Evolutionary conservation across 1,140 invertebrate species (phyloP).

Genomic region (Lepeophtheirus salmonis): DNA sequence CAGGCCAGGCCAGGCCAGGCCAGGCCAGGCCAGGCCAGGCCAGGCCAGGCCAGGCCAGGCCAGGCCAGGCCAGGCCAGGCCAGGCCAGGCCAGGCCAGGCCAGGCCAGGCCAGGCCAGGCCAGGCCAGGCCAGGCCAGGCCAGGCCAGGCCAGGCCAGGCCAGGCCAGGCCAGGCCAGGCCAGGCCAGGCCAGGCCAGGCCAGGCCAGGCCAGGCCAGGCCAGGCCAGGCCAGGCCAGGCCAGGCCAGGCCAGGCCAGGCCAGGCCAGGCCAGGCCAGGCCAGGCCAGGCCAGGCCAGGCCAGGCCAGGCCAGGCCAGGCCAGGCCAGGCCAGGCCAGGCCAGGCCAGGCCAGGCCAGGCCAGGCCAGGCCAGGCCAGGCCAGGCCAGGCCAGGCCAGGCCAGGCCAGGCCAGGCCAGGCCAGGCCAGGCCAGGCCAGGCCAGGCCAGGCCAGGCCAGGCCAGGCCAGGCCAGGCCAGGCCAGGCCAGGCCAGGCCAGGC

Average conservation of each 20-base stretch:
- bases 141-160: slow-evolving; percentile 24
- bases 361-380: slow-evolving; percentile 24
- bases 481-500: slow-evolving; percentile 24
- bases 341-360: slow-evolving; percentile 24
- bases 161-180: slow-evolving; percentile 24
- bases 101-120: slow-evolving; percentile 24
- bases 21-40: slow-evolving; percentile 22
- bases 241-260: slow-evolving; percentile 24
- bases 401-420: slow-evolving; percentile 24
- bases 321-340: slow-evolving; percentile 24
- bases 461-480: slow-evolving; percentile 24
- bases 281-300: slow-evolving; percentile 24
- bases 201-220: slow-evolving; percentile 24
- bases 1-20: slow-evolving; percentile 24
- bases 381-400: slow-evolving; percentile 24
- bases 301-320: slow-evolving; percentile 24
- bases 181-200: slow-evolving; percentile 24
- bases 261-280: slow-evolving; percentile 24
- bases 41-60: slow-evolving; percentile 23
- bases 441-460: slow-evolving; percentile 24
- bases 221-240: slow-evolving; percentile 24
- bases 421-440: slow-evolving; percentile 24
- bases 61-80: slow-evolving; percentile 23
- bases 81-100: slow-evolving; percentile 24
- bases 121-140: slow-evolving; percentile 24